phyloP scores from a whole-genome alignment of 35 echinoderm and acorn worm species.

The Diadema setosum region DNA sequence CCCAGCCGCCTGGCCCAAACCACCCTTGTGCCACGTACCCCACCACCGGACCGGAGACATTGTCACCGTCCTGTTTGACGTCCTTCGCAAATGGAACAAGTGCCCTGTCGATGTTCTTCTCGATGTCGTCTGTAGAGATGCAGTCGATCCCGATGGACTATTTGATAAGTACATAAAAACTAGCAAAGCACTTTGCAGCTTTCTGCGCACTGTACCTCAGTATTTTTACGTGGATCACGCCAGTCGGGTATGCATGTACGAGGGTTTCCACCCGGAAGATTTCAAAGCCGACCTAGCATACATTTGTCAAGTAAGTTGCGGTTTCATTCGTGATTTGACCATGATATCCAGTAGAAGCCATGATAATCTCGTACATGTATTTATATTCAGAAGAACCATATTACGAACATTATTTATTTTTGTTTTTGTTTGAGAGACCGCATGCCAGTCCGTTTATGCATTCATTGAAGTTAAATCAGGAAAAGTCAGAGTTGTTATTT shows the following conservation, averaged over 20 bases:
- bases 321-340: too few species aligned
- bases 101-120: not conserved
- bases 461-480: too few species aligned
- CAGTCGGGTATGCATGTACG: not conserved
- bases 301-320: not conserved
- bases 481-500: too few species aligned
- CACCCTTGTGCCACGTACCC: not conserved
- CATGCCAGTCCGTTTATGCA: too few species aligned
- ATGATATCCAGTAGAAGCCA: too few species aligned
- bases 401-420: too few species aligned
- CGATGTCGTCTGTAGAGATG: not conserved
- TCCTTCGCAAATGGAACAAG: not conserved
- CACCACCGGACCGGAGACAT: not conserved
- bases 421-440: too few species aligned
- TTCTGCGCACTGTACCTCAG: conserved; percentile 9
- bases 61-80: not conserved
- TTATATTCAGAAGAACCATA: too few species aligned
- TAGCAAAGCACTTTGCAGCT: not conserved
- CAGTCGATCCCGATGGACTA: not conserved
- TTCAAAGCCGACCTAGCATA: not conserved
- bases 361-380: too few species aligned
- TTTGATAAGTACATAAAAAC: not conserved
- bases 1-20: not conserved
- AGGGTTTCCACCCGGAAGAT: not conserved
- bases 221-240: not conserved